Percentiles rank a stretch among this genome's conserved stretches.
These are phyloP conservation scores for Pygathrix nemaeus DNA, from an alignment of 2,113 vertebrate species.

Conservation along the genomic window DNA sequence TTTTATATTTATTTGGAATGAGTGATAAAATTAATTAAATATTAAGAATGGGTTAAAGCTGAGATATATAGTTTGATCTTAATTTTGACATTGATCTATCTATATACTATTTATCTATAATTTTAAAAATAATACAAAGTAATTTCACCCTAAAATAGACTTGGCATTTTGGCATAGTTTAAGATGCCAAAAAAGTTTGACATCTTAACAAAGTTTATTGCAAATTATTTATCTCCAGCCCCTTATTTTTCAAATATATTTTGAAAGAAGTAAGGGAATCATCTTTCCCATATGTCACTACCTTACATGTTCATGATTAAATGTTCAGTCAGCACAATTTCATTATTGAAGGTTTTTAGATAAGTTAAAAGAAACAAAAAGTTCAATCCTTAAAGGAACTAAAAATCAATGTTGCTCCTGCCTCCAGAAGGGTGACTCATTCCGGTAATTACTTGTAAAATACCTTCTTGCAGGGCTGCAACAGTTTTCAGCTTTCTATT, in stretches of 20 bases:
- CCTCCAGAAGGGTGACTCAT: not conserved
- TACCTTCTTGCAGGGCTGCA: not conserved
- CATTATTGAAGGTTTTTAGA: conserved; percentile 40
- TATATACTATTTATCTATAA: not conserved
- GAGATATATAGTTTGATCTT: not conserved
- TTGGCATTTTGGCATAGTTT: not conserved
- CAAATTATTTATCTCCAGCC: not conserved
- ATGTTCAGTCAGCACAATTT: not conserved
- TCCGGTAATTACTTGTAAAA: conserved; percentile 43
- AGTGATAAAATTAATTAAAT: not conserved
- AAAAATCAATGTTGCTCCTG: conserved; percentile 31
- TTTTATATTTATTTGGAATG: not conserved
- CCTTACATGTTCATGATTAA: not conserved
- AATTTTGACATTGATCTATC: not conserved
- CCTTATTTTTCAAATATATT: not conserved
- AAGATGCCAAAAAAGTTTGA: not conserved
- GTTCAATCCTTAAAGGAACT: not conserved
- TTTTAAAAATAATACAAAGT: not conserved
- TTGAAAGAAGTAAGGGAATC: not conserved
- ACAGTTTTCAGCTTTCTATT: not conserved
- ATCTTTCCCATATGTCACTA: not conserved
- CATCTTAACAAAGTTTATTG: not conserved
- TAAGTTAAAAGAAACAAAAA: conserved; percentile 3
- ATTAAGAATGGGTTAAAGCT: not conserved
- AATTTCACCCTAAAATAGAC: not conserved